A percentile compares a stretch with the other conserved stretches of the same genome.
phyloP scores from a whole-genome alignment of 2,888 invertebrate genomes.

The Argyresthia albistria region DNA sequence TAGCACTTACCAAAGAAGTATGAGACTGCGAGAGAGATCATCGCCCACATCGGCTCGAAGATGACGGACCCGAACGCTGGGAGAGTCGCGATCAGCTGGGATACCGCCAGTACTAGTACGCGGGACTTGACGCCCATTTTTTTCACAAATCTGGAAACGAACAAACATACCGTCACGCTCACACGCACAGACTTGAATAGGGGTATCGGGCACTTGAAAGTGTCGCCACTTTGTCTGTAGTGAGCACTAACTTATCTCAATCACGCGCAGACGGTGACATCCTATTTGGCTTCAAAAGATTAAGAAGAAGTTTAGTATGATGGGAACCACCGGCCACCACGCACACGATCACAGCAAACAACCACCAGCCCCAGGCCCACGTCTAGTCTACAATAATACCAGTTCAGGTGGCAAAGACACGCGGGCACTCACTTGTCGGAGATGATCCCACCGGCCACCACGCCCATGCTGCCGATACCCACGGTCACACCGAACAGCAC shows the following conservation, averaged over 20 bases:
- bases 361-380: constrained; percentile 92
- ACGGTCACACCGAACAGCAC: constrained; percentile 92
- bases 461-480: constrained; percentile 85
- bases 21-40: constrained; percentile 89
- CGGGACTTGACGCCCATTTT: constrained; percentile 89
- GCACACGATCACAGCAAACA: constrained; percentile 91
- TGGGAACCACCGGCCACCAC: constrained; percentile 74
- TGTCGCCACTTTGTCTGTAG: too few relatives aligned
- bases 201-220: too few relatives aligned
- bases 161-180: too few relatives aligned
- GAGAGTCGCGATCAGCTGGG: constrained; percentile 87
- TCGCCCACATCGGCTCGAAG: constrained; percentile 86
- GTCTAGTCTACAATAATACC: constrained; percentile 73
- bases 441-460: constrained; percentile 79
- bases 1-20: constrained; percentile 90
- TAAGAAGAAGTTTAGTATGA: too few relatives aligned
- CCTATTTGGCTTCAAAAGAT: too few relatives aligned
- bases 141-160: constrained; percentile 76
- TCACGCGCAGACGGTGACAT: too few relatives aligned
- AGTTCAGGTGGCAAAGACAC: too few relatives aligned
- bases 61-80: constrained; percentile 90
- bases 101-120: constrained; percentile 84
- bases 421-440: constrained; percentile 77
- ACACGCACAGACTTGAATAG: too few relatives aligned
- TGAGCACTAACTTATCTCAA: too few relatives aligned